Base-by-base conservation (phyloP, 64 coral and sea anemone genomes). In the Actinia equina region DNA sequence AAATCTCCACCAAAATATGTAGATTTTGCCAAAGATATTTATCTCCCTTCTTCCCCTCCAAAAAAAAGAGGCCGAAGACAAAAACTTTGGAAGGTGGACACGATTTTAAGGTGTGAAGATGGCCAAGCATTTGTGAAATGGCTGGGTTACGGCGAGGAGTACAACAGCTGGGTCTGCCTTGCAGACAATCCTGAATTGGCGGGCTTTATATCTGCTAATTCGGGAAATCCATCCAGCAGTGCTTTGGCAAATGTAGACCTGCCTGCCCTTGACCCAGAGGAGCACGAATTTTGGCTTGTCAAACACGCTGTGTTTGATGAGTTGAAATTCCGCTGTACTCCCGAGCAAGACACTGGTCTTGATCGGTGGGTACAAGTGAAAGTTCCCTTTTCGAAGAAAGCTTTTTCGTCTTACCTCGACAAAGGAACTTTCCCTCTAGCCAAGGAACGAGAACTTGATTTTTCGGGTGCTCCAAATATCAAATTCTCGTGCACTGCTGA, bases 381-480 rank as follows among this genome's bases (percentile, higher is more conserved):
- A 85, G 56, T 85, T 64, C 84, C 84, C 5, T 64, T 85, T 63
- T 63, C 84, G 23, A 85, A 85, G 43, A 55, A 85, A 51, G 52
- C 59, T 2, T 85, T 85, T 19, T 7, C 26, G 26, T 20, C 22
- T 62, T 22, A 20, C 18, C 63, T 85, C 26, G 58, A 51, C 2
- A 85, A 85, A 63, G 58, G 84, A 22, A 85, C 52, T 57, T 85
- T 85, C 57, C 59, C n/a, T 62, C 43, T 63, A 1, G 84, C 56
- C 26, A 19, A 57, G n/a, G 22, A 26, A 18, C 25, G 84, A 20
- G 57, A 63, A 41, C 84, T 85, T 44, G 58, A 85, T 22, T 85
- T 85, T 63, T 85, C 84, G 5, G 84, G 84, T 2, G 3, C 19
- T 6, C 4, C 27, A 60, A 85, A 57, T 59, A 26, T 85, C 45